Conservation (phyloP, 2,888 invertebrate genomes). For the Sarcophaga caerulescens region DNA sequence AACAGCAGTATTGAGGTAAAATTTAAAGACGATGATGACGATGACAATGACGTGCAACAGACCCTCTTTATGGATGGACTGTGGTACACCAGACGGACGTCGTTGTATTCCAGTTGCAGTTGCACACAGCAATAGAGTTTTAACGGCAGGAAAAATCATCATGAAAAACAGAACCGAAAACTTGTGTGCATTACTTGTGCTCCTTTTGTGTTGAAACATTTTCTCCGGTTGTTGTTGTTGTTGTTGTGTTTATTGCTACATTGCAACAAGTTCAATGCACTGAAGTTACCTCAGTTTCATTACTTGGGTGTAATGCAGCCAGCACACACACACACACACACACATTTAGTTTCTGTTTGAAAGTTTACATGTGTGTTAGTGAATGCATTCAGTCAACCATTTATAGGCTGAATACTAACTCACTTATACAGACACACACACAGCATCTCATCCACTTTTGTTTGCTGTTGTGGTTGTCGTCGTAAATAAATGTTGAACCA, state of each 20-base stretch:
- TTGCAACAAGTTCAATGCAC: slow-evolving; percentile 62
- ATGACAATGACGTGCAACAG: not conserved
- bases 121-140: slow-evolving; percentile 28
- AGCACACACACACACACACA: not conserved
- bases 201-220: slow-evolving; percentile 63
- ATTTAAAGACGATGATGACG: not conserved
- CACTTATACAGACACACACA: not conserved
- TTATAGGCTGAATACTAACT: not conserved
- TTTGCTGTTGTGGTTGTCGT: not conserved
- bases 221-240: slow-evolving; percentile 30
- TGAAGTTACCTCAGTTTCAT: slow-evolving; percentile 65
- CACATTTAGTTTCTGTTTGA: slow-evolving; percentile 4
- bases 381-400: slow-evolving; percentile 36
- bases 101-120: not conserved
- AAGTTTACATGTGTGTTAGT: slow-evolving; percentile 23
- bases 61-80: not conserved
- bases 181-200: slow-evolving; percentile 52
- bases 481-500: not conserved
- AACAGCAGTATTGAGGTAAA: slow-evolving; percentile 2
- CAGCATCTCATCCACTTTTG: slow-evolving; percentile 55
- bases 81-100: not conserved
- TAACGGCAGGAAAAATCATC: slow-evolving; percentile 58
- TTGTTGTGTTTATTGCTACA: slow-evolving; percentile 31
- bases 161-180: slow-evolving; percentile 60
- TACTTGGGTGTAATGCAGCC: slow-evolving; percentile 40